phyloP scores from a whole-genome alignment of 2,888 invertebrate genomes.

The Dicyrtomina minuta region DNA sequence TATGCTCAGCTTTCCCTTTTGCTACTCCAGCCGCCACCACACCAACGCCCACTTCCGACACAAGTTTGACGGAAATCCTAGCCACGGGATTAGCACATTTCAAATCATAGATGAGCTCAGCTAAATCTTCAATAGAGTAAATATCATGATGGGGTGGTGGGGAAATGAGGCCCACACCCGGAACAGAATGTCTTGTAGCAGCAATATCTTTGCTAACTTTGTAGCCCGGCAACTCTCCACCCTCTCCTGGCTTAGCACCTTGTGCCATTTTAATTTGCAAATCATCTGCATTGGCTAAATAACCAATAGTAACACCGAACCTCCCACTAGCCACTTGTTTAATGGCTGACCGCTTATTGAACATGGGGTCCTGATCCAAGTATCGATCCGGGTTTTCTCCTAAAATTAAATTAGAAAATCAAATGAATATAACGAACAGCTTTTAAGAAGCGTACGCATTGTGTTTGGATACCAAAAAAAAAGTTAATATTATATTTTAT shows the following conservation, averaged over 20 bases:
- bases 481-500: no score
- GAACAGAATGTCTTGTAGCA: conserved; percentile 88
- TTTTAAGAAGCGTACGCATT: no score
- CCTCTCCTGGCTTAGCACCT: conserved; percentile 98
- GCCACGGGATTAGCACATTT: conserved; percentile 96
- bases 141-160: conserved; percentile 99
- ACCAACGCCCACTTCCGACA: conserved; percentile 97
- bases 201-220: conserved; percentile 94
- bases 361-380: conserved; percentile 74
- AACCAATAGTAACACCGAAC: conserved; percentile 90
- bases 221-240: conserved; percentile 81
- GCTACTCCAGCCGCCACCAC: conserved; percentile 99
- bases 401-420: conserved; percentile 31
- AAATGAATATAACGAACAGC: conserved; percentile 2
- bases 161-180: conserved; percentile 96
- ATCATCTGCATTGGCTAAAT: conserved; percentile 96
- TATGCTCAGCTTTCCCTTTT: conserved; percentile 97
- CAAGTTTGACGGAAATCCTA: conserved; percentile 93
- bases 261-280: conserved; percentile 99
- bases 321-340: conserved; percentile 99
- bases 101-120: conserved; percentile 95
- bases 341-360: conserved; percentile 88
- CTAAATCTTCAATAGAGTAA: conserved; percentile 98
- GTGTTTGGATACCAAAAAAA: no score
- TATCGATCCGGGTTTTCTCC: conserved; percentile 69